Conservation (phyloP, 1,140 invertebrate species). For the Sinonovacula constricta region DNA sequence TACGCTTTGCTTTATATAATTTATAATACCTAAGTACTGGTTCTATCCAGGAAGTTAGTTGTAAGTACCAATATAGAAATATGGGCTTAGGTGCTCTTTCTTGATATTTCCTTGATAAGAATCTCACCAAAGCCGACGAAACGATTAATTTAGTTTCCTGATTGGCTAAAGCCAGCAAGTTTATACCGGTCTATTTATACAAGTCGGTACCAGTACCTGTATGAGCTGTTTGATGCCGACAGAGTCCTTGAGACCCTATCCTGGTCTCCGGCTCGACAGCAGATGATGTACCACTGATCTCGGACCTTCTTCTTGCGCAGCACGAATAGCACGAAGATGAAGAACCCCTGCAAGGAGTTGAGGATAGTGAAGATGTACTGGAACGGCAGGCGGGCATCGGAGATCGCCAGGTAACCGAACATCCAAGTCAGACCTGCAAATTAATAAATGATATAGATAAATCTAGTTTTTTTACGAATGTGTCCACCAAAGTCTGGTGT, state of each 20-base stretch:
- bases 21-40: too few relatives aligned
- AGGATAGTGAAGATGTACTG: conserved; percentile 81
- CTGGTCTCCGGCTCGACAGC: conserved; percentile 52
- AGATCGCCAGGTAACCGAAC: conserved; percentile 80
- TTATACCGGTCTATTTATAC: conserved; percentile 37
- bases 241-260: conserved; percentile 55
- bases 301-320: conserved; percentile 71
- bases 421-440: conserved; percentile 80
- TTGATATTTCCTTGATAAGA: too few relatives aligned
- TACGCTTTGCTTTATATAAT: too few relatives aligned
- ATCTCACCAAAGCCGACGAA: too few relatives aligned
- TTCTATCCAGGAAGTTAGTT: too few relatives aligned
- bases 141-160: too few relatives aligned
- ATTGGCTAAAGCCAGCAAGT: neutral
- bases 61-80: too few relatives aligned
- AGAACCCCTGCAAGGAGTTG: conserved; percentile 81
- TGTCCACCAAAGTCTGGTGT: too few relatives aligned
- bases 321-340: conserved; percentile 79
- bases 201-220: too few relatives aligned
- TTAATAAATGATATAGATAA: too few relatives aligned
- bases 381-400: conserved; percentile 78
- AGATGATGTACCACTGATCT: conserved; percentile 71
- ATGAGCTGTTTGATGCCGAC: conserved; percentile 56
- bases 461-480: too few relatives aligned
- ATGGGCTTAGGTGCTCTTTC: too few relatives aligned